phyloP scores from a whole-genome alignment of 2,797 vertebrate genomes.

The Monodelphis domestica region DNA sequence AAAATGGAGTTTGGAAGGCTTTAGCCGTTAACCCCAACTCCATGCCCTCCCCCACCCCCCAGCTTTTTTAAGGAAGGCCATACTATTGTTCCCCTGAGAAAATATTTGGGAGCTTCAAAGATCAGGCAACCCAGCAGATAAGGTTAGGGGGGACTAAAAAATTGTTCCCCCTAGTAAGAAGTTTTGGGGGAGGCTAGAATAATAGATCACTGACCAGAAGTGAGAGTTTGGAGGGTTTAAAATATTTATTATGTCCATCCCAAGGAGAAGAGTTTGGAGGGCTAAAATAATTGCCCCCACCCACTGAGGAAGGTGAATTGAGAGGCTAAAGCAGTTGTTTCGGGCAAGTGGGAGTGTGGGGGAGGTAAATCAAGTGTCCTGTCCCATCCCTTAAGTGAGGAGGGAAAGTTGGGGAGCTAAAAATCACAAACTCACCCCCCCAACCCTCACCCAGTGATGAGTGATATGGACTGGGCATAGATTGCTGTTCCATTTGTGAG shows the following conservation, averaged over 20 bases:
- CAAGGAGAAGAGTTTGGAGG: neutral
- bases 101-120: neutral
- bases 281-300: neutral
- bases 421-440: too few species aligned
- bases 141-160: too few species aligned
- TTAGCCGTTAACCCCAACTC: neutral
- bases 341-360: fast-evolving
- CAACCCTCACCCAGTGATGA: too few species aligned
- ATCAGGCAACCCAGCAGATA: neutral
- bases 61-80: neutral
- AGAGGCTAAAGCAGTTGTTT: neutral
- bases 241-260: too few species aligned
- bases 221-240: neutral
- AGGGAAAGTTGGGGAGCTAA: fast-evolving
- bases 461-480: too few species aligned
- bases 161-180: neutral
- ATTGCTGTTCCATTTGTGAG: neutral
- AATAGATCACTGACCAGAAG: neutral
- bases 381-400: too few species aligned
- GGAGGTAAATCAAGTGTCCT: too few species aligned
- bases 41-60: too few species aligned
- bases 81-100: neutral
- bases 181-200: neutral
- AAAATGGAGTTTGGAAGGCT: neutral
- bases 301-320: neutral